A percentile compares a stretch with the other conserved stretches of the same genome.
phyloP scores from a whole-genome alignment of 2,797 vertebrate genomes.

The Characodon lateralis region DNA sequence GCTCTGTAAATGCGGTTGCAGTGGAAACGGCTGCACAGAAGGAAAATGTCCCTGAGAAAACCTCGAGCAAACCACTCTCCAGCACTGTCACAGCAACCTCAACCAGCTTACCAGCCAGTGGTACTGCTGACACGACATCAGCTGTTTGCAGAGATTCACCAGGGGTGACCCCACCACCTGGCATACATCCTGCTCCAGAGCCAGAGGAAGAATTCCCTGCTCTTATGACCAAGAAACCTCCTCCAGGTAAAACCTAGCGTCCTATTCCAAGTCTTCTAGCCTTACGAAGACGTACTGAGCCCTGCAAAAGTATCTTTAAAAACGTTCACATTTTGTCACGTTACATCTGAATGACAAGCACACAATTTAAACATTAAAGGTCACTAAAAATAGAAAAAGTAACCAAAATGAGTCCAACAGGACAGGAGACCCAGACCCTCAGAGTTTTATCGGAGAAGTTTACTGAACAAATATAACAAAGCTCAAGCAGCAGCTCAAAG shows the following conservation, averaged over 20 bases:
- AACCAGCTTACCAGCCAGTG: slow-evolving; percentile 83
- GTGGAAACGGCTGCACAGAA: slow-evolving; percentile 76
- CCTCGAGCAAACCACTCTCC: slow-evolving; percentile 50
- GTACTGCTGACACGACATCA: slow-evolving; percentile 78
- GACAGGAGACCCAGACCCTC: neutral
- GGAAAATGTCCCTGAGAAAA: slow-evolving; percentile 81
- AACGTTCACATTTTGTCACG: too few species aligned
- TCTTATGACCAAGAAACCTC: slow-evolving; percentile 88
- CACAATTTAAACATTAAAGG: neutral
- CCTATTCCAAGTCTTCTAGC: too few species aligned
- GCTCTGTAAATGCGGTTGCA: slow-evolving; percentile 24
- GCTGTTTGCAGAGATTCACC: slow-evolving; percentile 35
- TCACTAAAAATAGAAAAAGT: neutral
- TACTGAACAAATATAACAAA: too few species aligned
- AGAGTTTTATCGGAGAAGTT: neutral
- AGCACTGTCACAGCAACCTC: slow-evolving; percentile 5
- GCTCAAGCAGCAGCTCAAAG: neutral
- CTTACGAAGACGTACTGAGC: neutral
- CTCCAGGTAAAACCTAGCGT: slow-evolving; percentile 84
- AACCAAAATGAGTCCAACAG: neutral
- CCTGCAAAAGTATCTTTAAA: neutral
- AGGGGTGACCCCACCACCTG: slow-evolving; percentile 32
- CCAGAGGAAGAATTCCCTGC: slow-evolving; percentile 96
- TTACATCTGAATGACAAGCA: neutral
- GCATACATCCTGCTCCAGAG: slow-evolving; percentile 78